These are phyloP conservation scores for Oscheius onirici DNA, from an alignment of 2,888 invertebrate species.

Conservation along the genomic window DNA sequence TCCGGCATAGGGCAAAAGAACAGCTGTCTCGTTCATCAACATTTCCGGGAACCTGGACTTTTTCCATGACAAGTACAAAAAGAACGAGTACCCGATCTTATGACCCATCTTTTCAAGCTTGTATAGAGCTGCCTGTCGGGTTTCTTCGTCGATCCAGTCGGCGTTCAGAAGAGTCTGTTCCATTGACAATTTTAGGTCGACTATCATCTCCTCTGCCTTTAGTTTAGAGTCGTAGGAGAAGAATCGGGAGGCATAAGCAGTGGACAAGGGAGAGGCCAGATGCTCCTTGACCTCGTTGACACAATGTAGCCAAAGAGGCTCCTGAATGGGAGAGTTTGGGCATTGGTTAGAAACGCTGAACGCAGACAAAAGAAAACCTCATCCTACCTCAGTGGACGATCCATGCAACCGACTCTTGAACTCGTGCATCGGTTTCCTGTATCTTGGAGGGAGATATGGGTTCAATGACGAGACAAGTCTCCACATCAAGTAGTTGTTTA, in stretches of 20 bases:
- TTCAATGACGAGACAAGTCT: conserved; percentile 54
- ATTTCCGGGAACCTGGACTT: conserved; percentile 47
- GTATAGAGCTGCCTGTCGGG: conserved; percentile 55
- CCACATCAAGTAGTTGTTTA: conserved; percentile 67
- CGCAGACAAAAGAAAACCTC: neutral
- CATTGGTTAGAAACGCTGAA: too few relatives aligned
- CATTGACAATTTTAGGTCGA: conserved; percentile 56
- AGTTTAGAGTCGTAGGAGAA: conserved; percentile 44
- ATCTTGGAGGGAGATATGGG: conserved; percentile 56
- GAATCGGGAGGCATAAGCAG: conserved; percentile 56
- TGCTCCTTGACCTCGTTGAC: conserved; percentile 59
- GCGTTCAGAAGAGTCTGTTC: conserved; percentile 57
- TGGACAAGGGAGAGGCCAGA: conserved; percentile 58
- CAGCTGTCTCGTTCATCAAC: conserved; percentile 56
- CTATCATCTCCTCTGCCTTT: conserved; percentile 54
- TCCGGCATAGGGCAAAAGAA: conserved; percentile 55
- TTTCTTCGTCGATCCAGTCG: conserved; percentile 68
- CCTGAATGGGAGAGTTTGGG: too few relatives aligned
- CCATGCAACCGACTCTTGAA: conserved; percentile 54
- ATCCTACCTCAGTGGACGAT: conserved; percentile 41
- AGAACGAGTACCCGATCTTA: conserved; percentile 52
- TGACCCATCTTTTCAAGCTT: conserved; percentile 62
- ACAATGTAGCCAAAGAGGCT: conserved; percentile 58
- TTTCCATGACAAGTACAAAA: neutral
- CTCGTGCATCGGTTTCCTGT: conserved; percentile 48